These are phyloP conservation scores for Lytechinus pictus DNA, from an alignment of 35 echinoderm and acorn worm genomes.

Conservation along the genomic window DNA sequence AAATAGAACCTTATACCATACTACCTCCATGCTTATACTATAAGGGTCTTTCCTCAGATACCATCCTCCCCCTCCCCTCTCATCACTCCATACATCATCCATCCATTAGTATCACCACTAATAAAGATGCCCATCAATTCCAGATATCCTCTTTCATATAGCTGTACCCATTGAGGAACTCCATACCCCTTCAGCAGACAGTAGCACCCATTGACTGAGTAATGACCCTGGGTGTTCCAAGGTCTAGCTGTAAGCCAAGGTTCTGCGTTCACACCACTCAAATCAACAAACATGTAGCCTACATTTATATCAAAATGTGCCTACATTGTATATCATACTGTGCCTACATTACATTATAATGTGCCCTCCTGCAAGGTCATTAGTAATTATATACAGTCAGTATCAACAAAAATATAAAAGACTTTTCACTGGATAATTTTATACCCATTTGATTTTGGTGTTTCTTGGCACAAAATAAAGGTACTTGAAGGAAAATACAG, in stretches of 20 bases:
- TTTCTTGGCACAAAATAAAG: no score
- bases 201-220: slow-evolving; percentile 8
- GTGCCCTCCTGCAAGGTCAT: no score
- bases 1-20: no score
- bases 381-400: no score
- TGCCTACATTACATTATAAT: no score
- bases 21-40: not conserved
- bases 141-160: not conserved
- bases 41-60: not conserved
- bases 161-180: not conserved
- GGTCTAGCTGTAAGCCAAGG: not conserved
- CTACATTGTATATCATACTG: no score
- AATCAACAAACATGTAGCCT: no score
- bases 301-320: no score
- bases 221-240: not conserved
- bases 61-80: not conserved
- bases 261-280: not conserved
- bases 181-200: not conserved
- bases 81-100: not conserved
- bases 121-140: not conserved
- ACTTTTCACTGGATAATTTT: no score
- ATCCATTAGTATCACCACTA: not conserved
- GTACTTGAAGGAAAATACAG: no score
- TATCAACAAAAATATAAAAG: no score
- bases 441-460: no score